Evolutionary conservation across 2,113 vertebrate species (phyloP), one percentile per base, ranked within the genome.

Genomic region (Odobenus rosmarus): DNA sequence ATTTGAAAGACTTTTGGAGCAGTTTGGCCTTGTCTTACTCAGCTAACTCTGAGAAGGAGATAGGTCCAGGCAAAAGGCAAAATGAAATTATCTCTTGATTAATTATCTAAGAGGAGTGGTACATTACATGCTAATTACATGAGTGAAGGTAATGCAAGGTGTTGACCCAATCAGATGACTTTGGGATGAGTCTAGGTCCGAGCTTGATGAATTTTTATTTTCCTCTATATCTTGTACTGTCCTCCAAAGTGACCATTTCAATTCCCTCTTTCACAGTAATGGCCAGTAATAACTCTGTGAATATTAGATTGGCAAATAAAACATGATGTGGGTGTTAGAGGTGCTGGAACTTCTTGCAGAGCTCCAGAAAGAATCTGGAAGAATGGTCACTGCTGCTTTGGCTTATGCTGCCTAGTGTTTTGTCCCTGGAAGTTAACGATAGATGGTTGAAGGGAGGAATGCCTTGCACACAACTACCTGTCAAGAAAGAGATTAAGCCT

Each of bases 1-100:
- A 21, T 79, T 71, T 74, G 51, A 76, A 95, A 94, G 85, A 71
- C 69, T 86, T 85, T 96, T 85, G 71, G 62, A 82, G 82, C 26
- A 57, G 24, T 86, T 91, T 89, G 64, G 15, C 72, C 53, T 81
- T 84, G 13, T 93, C 49, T 16, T 93, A 3, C 12, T 97, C 67
- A 76, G 90, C 23, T 91, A 59, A 88, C 39, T 92, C 46, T 7
- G 53, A 55, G 39, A 57, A 87, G 59, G 62, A 87, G 49, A 61
- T 3, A 23, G 82, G 14, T 53, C 84, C 7, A 84, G 77, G 85
- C 33, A 57, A 93, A 93, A 53, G 69, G 14, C 61, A 71, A 79
- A 76, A 15, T 79, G 69, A 95, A 90, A 46, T 31, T 15, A 42
- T 11, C n/a, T 64, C 53, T 83, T 7, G 7, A 24, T 53, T 83